Conservation (phyloP, 2,888 invertebrate genomes). For the Hofmannophila pseudospretella region DNA sequence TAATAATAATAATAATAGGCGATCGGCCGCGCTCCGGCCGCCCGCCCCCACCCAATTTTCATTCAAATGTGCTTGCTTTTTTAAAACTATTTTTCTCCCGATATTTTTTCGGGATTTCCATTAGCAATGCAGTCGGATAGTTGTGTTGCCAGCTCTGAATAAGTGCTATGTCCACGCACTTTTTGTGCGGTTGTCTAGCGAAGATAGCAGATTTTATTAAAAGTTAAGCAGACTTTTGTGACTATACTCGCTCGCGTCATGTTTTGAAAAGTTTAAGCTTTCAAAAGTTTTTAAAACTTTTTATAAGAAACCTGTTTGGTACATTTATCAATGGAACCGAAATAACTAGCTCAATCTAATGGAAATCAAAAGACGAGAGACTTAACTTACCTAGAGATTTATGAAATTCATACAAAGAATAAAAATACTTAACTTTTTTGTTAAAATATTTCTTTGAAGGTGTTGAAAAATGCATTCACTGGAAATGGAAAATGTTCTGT, state of each 20-base stretch:
- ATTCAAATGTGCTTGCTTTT: conserved; percentile 73
- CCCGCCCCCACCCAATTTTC: conserved; percentile 71
- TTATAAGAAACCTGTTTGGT: too few relatives aligned
- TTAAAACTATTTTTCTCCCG: conserved; percentile 63
- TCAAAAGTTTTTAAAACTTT: too few relatives aligned
- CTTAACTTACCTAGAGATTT: too few relatives aligned
- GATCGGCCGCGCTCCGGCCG: conserved; percentile 58
- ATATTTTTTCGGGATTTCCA: conserved; percentile 75
- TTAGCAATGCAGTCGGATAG: conserved; percentile 63
- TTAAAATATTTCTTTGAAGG: too few relatives aligned
- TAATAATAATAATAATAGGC: conserved; percentile 77
- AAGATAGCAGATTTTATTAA: conserved; percentile 43
- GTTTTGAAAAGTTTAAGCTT: too few relatives aligned
- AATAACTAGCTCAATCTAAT: too few relatives aligned
- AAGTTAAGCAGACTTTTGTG: conserved; percentile 36
- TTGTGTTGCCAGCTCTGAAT: conserved; percentile 36
- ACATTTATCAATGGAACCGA: too few relatives aligned
- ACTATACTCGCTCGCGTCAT: too few relatives aligned
- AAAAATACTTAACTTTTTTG: too few relatives aligned
- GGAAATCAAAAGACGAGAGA: too few relatives aligned
- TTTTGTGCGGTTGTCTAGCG: conserved; percentile 28
- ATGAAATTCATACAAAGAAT: too few relatives aligned
- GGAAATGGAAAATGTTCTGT: neutral
- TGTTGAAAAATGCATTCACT: neutral
- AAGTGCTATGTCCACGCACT: conserved; percentile 41